A percentile compares a stretch with the other conserved stretches of the same genome.
Evolutionary conservation across 2,888 invertebrate species (phyloP).

Genomic region (Sturmia bella): DNA sequence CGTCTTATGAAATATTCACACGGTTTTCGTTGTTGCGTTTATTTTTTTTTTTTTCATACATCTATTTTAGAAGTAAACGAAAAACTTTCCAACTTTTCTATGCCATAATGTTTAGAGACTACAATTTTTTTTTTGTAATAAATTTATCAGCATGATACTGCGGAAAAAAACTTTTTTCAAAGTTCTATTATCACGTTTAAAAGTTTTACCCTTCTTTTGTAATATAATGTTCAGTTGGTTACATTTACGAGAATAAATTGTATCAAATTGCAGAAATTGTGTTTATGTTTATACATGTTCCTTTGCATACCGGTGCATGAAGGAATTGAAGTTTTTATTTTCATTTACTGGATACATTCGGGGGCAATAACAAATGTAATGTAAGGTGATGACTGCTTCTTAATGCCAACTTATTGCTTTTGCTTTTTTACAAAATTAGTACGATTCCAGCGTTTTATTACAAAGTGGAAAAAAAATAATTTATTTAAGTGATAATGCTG

Average conservation of each 20-base stretch:
- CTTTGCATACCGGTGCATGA: background rate
- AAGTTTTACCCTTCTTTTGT: slow-evolving; percentile 27
- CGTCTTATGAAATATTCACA: slow-evolving; percentile 42
- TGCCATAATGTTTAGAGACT: slow-evolving; percentile 14
- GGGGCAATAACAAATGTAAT: slow-evolving; percentile 29
- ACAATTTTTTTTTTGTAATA: background rate
- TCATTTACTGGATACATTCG: slow-evolving; percentile 28
- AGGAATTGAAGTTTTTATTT: slow-evolving; percentile 19
- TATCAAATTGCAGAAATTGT: slow-evolving; percentile 46
- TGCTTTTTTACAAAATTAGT: background rate
- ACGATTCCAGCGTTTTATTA: background rate
- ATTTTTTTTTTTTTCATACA: slow-evolving; percentile 18
- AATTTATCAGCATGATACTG: slow-evolving; percentile 1
- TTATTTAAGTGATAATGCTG: background rate
- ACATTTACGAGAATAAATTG: slow-evolving; percentile 26
- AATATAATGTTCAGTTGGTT: slow-evolving; percentile 14
- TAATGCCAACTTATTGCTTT: background rate
- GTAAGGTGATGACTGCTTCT: background rate
- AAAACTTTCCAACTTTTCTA: slow-evolving; percentile 32
- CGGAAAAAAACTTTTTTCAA: slow-evolving; percentile 3
- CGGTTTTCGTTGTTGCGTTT: too few species aligned
- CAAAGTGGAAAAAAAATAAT: background rate
- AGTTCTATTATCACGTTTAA: slow-evolving; percentile 46
- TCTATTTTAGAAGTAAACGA: background rate
- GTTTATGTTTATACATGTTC: background rate